phyloP scores from a whole-genome alignment of 2,113 vertebrate genomes.

The Naja naja region DNA sequence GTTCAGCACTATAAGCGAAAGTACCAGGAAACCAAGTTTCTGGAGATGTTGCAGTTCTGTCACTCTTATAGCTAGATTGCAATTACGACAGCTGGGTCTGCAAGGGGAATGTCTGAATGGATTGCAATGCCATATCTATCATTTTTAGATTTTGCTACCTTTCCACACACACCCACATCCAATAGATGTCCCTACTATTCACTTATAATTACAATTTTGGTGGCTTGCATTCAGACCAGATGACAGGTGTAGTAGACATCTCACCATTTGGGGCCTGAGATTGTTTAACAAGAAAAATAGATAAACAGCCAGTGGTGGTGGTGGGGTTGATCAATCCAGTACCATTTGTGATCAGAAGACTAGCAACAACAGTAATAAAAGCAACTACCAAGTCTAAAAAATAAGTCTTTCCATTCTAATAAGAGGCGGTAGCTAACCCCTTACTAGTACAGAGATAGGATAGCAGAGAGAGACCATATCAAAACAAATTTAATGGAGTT shows the following conservation, averaged over 20 bases:
- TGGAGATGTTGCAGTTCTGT: neutral
- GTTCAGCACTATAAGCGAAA: neutral
- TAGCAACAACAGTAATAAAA: neutral
- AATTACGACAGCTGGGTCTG: neutral
- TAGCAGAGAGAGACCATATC: neutral
- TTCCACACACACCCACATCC: rapidly evolving
- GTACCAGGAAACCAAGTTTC: neutral
- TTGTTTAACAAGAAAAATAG: neutral
- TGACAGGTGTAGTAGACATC: neutral
- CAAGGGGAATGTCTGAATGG: neutral
- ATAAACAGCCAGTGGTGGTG: neutral
- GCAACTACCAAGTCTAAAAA: neutral
- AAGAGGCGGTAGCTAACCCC: neutral
- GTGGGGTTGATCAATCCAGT: neutral
- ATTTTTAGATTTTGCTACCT: neutral
- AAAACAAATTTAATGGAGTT: neutral
- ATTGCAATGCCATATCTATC: neutral
- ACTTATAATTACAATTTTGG: neutral
- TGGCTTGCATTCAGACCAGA: neutral
- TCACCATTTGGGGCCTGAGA: neutral
- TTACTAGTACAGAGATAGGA: neutral
- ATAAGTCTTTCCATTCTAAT: neutral
- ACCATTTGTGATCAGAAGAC: neutral
- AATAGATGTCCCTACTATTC: neutral
- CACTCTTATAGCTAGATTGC: neutral